A percentile compares a stretch with the other conserved stretches of the same genome.
Conservation (phyloP, 2,797 vertebrate species). For the Phalloptychus januarius region DNA sequence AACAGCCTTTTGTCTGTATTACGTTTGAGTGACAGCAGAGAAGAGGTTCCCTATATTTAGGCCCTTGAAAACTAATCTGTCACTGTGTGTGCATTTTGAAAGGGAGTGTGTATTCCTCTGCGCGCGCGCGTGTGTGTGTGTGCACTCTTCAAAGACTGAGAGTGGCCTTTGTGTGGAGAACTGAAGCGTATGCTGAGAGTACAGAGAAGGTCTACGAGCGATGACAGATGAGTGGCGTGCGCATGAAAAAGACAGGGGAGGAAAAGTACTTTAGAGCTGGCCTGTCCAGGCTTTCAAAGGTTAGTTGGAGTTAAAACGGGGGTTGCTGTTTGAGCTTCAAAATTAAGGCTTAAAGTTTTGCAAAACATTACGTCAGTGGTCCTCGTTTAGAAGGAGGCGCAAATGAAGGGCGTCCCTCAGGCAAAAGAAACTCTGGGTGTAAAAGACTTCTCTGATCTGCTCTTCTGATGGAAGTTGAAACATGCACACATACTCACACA, state of each 20-base stretch:
- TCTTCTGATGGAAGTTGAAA: conserved; percentile 71
- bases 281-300: conserved; percentile 1
- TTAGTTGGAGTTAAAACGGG: neutral
- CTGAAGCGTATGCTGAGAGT: conserved; percentile 66
- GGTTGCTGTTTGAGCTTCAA: neutral
- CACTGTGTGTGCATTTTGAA: conserved; percentile 45
- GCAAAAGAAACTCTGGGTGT: conserved; percentile 58
- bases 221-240: conserved; percentile 60
- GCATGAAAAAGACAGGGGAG: conserved; percentile 20
- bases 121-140: conserved; percentile 63
- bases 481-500: conserved; percentile 39
- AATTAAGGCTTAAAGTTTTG: conserved; percentile 6
- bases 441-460: conserved; percentile 72
- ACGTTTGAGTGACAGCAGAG: conserved; percentile 75
- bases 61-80: conserved; percentile 73
- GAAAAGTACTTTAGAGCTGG: conserved; percentile 19
- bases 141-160: conserved; percentile 74
- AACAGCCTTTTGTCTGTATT: conserved; percentile 69
- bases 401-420: conserved; percentile 55
- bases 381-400: conserved; percentile 3
- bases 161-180: conserved; percentile 68
- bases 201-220: conserved; percentile 52
- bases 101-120: conserved; percentile 50
- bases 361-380: neutral
- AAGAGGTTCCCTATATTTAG: conserved; percentile 80